phyloP scores from a whole-genome alignment of 30 jellyfish, hydroid and myxozoan genomes.

The Hydra vulgaris region DNA sequence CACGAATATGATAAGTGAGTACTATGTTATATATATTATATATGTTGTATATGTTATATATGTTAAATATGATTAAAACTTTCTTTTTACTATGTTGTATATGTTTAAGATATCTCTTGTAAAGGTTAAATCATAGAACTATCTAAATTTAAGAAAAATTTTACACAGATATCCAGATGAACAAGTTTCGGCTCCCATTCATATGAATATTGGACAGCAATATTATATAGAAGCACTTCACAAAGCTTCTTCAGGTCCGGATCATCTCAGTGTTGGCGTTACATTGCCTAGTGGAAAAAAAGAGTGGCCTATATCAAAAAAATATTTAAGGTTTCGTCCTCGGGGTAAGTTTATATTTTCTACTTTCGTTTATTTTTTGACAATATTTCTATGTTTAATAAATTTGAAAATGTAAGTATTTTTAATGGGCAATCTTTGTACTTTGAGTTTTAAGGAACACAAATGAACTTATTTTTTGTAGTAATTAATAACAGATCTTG shows the following conservation, averaged over 20 bases:
- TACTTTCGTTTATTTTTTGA: no score
- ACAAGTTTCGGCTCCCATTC: slow-evolving; percentile 69
- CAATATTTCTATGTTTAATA: no score
- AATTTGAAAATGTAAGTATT: no score
- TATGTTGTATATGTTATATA: no score
- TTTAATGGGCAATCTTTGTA: no score
- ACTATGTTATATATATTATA: not conserved
- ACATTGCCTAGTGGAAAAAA: slow-evolving; percentile 82
- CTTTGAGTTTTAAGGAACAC: no score
- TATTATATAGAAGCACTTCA: slow-evolving; percentile 84
- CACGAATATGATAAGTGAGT: slow-evolving; percentile 78
- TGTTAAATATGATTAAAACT: no score
- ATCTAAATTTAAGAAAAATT: no score
- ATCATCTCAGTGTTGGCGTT: slow-evolving; percentile 84
- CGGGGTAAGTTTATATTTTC: slow-evolving; percentile 34
- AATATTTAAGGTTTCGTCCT: slow-evolving; percentile 64
- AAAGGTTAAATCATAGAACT: not conserved
- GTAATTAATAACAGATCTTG: no score
- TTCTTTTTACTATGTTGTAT: no score
- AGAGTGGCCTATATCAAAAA: slow-evolving; percentile 90
- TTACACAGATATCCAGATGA: slow-evolving; percentile 92
- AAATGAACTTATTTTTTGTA: no score
- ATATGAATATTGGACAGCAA: slow-evolving; percentile 72
- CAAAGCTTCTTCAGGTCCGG: slow-evolving; percentile 85
- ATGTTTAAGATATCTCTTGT: not conserved